A percentile compares a stretch with the other conserved stretches of the same genome.
These are phyloP conservation scores for Saxidomus purpurata DNA, from an alignment of 1,140 invertebrate genomes.

Conservation along the genomic window DNA sequence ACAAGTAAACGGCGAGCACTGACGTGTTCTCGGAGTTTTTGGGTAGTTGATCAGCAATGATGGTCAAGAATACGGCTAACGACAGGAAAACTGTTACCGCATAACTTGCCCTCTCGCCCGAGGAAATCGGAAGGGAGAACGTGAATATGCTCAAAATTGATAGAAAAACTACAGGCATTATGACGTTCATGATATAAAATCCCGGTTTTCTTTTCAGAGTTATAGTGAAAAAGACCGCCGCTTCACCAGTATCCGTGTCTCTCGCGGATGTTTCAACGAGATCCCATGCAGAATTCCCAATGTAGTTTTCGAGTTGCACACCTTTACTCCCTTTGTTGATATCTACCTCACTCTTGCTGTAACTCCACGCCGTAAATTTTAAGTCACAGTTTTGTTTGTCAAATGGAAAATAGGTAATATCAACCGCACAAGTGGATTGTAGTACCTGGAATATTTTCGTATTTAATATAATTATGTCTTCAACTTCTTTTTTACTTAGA, in stretches of 20 bases:
- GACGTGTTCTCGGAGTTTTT: slow-evolving; percentile 87
- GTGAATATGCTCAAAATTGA: slow-evolving; percentile 88
- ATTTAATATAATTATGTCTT: too few species aligned
- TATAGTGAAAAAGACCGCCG: slow-evolving; percentile 89
- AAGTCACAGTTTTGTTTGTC: slow-evolving; percentile 91
- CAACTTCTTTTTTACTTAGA: too few species aligned
- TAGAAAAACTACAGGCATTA: slow-evolving; percentile 84
- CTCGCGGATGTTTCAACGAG: neutral
- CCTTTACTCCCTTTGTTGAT: neutral
- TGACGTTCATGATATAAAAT: slow-evolving; percentile 66
- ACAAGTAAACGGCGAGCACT: slow-evolving; percentile 78
- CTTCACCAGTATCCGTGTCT: slow-evolving; percentile 77
- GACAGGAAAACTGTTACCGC: slow-evolving; percentile 89
- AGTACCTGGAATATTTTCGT: slow-evolving; percentile 92
- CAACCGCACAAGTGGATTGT: slow-evolving; percentile 98
- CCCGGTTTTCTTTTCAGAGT: slow-evolving; percentile 60
- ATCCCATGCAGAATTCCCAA: slow-evolving; percentile 8
- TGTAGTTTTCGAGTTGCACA: neutral
- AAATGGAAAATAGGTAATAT: slow-evolving; percentile 91
- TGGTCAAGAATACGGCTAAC: slow-evolving; percentile 89
- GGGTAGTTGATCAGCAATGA: slow-evolving; percentile 88
- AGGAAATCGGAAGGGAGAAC: slow-evolving; percentile 88
- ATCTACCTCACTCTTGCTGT: slow-evolving; percentile 81
- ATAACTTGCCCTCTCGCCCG: slow-evolving; percentile 88
- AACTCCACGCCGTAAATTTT: slow-evolving; percentile 76